Base-by-base conservation (phyloP, 2,888 invertebrate species). In the Xylophagus ater region DNA sequence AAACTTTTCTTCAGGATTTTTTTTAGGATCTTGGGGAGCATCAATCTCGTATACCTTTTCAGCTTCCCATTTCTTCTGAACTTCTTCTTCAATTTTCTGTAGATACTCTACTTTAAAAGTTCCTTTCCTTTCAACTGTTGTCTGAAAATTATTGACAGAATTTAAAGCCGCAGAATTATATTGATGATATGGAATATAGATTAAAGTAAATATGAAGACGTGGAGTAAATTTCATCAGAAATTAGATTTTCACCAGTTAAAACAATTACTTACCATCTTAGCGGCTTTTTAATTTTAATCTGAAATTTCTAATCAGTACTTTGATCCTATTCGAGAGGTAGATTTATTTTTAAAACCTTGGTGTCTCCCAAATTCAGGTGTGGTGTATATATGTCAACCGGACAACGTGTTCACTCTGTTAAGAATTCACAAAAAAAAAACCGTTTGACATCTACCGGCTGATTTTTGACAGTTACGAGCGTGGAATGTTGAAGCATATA, bases 31-130 rank as follows among this genome's bases (percentile, higher is more conserved):
- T 12, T 59, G 56, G 1, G 84, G 83, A 3, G 89, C 90, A 69
- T 97, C 81, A 36, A 73, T 67, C 67, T 97, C 90, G 60, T 83
- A 86, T 2, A 72, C 71, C 55, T 82, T 85, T 40, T 80, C 78
- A 13, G 68, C 62, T 26, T 84, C 80, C 98, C 98, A 98, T 63
- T 74, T 73, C 42, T 73, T 68, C 61, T 97, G 97, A 10, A 93
- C 78, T 45, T 80, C 75, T 43, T 70, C 71, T 58, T 99, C 97
- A 49, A 96, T 88, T 52, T 84, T 78, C 61, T 86, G 83, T 4
- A 98, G 73, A 58, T 86, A 89, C 58, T 87, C 84, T 26, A 97
- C 86, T 68, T 97, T 97, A 53, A 88, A 89, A n/a, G 93, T 93
- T 32, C 93, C 93, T 67, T 96, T 97, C 29, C 93, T 67, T 51